Percentiles rank a stretch among this genome's conserved stretches.
Evolutionary conservation across 2,113 vertebrate genomes (phyloP).

Genomic region (Pseudois nayaur): DNA sequence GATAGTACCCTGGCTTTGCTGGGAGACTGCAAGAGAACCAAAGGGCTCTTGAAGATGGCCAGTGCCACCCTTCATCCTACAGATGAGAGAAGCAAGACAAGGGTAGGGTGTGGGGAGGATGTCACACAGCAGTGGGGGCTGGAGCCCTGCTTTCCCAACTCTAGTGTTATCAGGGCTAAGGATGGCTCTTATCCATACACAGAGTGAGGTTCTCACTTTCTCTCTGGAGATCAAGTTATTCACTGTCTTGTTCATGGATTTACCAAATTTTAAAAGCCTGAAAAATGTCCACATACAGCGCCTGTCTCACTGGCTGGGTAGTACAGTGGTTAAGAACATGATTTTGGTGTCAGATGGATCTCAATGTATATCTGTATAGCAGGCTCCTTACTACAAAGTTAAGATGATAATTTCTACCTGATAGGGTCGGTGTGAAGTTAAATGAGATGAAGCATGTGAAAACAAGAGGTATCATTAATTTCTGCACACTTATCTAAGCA

Average conservation of each 20-base stretch:
- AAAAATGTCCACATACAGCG: background rate
- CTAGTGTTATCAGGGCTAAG: background rate
- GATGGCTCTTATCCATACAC: background rate
- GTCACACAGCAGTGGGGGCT: background rate
- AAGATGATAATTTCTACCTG: background rate
- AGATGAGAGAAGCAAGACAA: background rate
- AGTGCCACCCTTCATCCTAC: background rate
- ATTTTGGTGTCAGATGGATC: background rate
- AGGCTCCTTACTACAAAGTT: background rate
- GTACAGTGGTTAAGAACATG: background rate
- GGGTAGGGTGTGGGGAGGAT: background rate
- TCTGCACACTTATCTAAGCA: background rate
- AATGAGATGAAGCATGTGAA: background rate
- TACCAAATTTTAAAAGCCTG: background rate
- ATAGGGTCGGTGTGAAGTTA: background rate
- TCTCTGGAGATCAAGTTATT: background rate
- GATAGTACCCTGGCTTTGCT: conserved; percentile 9
- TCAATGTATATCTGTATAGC: background rate
- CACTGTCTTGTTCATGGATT: background rate
- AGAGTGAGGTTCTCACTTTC: background rate
- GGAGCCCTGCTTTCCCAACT: background rate
- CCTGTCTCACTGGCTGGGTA: background rate
- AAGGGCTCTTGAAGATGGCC: background rate
- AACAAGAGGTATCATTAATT: background rate
- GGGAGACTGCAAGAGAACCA: background rate